A percentile compares a stretch with the other conserved stretches of the same genome.
These are phyloP conservation scores for Leptosomus discolor DNA, from an alignment of 2,113 vertebrate species.

Conservation along the genomic window DNA sequence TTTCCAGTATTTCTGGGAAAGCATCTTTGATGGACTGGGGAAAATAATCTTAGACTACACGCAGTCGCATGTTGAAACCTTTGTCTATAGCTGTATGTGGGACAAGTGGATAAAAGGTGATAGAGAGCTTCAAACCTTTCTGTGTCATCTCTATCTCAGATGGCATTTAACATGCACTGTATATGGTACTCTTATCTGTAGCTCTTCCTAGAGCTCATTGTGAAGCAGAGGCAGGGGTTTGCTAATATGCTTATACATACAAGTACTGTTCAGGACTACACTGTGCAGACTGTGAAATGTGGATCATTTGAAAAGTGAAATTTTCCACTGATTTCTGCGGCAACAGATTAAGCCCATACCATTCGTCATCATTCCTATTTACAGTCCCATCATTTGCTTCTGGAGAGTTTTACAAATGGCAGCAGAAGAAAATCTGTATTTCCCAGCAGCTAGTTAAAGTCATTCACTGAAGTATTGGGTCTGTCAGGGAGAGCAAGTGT, in stretches of 20 bases:
- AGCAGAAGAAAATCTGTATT: background rate
- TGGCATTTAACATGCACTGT: background rate
- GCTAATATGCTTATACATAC: background rate
- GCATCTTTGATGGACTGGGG: background rate
- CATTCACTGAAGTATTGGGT: background rate
- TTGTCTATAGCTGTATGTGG: background rate
- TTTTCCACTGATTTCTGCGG: background rate
- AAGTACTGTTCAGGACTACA: background rate
- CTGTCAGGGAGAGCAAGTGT: background rate
- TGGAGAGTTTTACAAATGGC: background rate
- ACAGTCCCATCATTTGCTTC: background rate
- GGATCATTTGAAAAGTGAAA: background rate
- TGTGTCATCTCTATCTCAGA: background rate
- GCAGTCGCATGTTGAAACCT: background rate
- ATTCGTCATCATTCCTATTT: background rate
- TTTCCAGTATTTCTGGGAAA: background rate
- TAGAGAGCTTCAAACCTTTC: background rate
- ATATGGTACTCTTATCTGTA: background rate
- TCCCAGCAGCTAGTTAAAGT: background rate
- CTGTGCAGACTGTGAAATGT: background rate
- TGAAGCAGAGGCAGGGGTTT: background rate
- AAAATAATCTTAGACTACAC: background rate
- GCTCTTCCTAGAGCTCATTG: background rate
- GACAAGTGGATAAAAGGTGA: background rate
- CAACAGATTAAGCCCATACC: background rate